A percentile compares a stretch with the other conserved stretches of the same genome.
Conservation (phyloP, 1,140 invertebrate species). For the Choristoneura fumiferana region DNA sequence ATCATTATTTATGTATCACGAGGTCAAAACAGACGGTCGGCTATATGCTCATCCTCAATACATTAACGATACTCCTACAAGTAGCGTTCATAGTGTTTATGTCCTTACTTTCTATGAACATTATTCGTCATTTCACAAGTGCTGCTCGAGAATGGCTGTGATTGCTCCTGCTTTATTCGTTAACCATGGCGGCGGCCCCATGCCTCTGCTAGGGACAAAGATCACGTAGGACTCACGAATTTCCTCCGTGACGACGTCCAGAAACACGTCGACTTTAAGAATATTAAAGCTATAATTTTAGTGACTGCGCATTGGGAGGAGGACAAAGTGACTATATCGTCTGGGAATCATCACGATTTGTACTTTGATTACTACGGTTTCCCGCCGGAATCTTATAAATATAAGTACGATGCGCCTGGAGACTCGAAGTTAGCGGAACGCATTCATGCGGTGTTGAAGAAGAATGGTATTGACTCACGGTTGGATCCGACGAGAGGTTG, state of each 20-base stretch:
- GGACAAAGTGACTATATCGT: slow-evolving; percentile 59
- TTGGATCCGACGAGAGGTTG: slow-evolving; percentile 63
- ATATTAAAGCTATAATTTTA: slow-evolving; percentile 61
- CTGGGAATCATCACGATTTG: slow-evolving; percentile 56
- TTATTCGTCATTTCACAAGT: slow-evolving; percentile 55
- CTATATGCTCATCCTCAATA: slow-evolving; percentile 67
- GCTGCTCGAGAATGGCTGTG: slow-evolving; percentile 46
- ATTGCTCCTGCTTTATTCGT: slow-evolving; percentile 68
- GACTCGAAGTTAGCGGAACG: slow-evolving; percentile 53
- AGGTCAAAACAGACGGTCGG: not conserved
- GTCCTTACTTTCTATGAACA: slow-evolving; percentile 68
- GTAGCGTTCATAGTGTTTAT: slow-evolving; percentile 64
- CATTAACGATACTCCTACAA: slow-evolving; percentile 56
- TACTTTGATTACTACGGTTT: slow-evolving; percentile 72
- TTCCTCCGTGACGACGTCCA: slow-evolving; percentile 61
- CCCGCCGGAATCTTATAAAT: slow-evolving; percentile 64
- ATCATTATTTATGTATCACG: slow-evolving; percentile 12
- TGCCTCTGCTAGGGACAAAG: slow-evolving; percentile 65
- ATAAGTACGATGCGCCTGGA: slow-evolving; percentile 62
- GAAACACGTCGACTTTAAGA: slow-evolving; percentile 57
- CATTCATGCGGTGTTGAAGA: slow-evolving; percentile 51
- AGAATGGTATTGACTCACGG: slow-evolving; percentile 52
- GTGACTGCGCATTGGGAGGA: slow-evolving; percentile 72
- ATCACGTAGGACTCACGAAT: slow-evolving; percentile 51
- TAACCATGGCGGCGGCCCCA: slow-evolving; percentile 67